Percentiles rank a stretch among this genome's conserved stretches.
These are phyloP conservation scores for Dipus sagitta DNA, from an alignment of 2,797 vertebrate genomes.

Conservation along the genomic window DNA sequence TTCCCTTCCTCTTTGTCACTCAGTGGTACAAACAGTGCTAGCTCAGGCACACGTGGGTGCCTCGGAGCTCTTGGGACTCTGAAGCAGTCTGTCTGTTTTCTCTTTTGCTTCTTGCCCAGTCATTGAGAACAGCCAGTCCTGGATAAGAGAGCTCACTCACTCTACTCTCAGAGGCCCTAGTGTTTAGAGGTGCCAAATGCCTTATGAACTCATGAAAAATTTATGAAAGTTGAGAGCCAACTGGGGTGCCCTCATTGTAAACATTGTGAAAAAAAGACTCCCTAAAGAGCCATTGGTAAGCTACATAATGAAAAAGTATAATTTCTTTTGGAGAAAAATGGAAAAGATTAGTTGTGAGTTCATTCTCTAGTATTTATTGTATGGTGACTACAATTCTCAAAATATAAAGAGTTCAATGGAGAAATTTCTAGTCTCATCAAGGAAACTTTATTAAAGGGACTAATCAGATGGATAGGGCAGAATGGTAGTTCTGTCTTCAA, in stretches of 20 bases:
- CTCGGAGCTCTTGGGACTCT: background rate
- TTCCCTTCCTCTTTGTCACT: background rate
- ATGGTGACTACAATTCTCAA: background rate
- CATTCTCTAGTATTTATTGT: background rate
- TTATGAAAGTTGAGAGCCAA: background rate
- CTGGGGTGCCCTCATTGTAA: background rate
- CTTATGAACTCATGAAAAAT: slow-evolving; percentile 57
- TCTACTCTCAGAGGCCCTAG: background rate
- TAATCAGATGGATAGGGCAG: background rate
- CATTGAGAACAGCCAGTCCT: background rate
- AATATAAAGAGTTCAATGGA: background rate
- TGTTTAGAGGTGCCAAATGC: background rate
- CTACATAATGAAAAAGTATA: slow-evolving; percentile 34
- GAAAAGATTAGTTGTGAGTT: background rate
- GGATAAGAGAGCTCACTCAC: background rate
- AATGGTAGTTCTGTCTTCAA: background rate
- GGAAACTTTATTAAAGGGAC: background rate
- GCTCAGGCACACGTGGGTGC: accelerated
- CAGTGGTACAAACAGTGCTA: accelerated
- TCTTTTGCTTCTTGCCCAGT: background rate
- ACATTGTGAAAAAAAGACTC: background rate
- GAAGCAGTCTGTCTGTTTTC: background rate
- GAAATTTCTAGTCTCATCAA: background rate
- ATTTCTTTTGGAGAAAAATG: slow-evolving; percentile 56
- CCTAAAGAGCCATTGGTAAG: background rate